A percentile compares a stretch with the other conserved stretches of the same genome.
phyloP scores from a whole-genome alignment of 2,888 invertebrate species.

The Acronicta aceris region DNA sequence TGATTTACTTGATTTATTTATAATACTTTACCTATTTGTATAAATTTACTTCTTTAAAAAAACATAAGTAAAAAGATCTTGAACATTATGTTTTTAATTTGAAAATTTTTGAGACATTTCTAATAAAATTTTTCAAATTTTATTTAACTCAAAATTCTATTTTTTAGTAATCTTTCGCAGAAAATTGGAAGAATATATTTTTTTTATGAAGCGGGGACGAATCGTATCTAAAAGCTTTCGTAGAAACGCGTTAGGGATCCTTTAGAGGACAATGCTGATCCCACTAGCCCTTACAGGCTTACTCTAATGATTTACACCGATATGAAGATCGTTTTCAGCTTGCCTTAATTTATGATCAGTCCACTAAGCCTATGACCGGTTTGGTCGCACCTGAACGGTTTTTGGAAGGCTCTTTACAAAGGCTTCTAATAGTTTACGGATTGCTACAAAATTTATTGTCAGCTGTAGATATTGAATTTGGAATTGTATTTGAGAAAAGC shows the following conservation, averaged over 20 bases:
- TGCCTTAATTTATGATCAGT: slow-evolving; percentile 39
- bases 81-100: too few species aligned
- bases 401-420: slow-evolving; percentile 29
- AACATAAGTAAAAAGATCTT: too few species aligned
- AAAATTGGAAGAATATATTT: not conserved
- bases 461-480: slow-evolving; percentile 10
- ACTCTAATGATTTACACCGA: slow-evolving; percentile 48
- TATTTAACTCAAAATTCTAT: too few species aligned
- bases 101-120: too few species aligned
- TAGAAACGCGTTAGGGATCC: slow-evolving; percentile 14
- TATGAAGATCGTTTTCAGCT: slow-evolving; percentile 33
- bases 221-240: slow-evolving; percentile 1
- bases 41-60: too few species aligned
- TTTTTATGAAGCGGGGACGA: not conserved
- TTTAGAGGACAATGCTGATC: slow-evolving; percentile 27
- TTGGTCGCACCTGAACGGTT: slow-evolving; percentile 45
- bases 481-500: not conserved
- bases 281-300: slow-evolving; percentile 34
- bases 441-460: slow-evolving; percentile 30
- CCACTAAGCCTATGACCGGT: slow-evolving; percentile 40
- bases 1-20: too few species aligned
- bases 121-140: too few species aligned
- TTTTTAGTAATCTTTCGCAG: too few species aligned
- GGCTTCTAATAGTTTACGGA: slow-evolving; percentile 41
- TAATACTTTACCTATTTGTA: too few species aligned